Percentiles rank a stretch among this genome's conserved stretches.
Evolutionary conservation across 1,140 invertebrate species (phyloP).

Genomic region (Pissodes strobi): DNA sequence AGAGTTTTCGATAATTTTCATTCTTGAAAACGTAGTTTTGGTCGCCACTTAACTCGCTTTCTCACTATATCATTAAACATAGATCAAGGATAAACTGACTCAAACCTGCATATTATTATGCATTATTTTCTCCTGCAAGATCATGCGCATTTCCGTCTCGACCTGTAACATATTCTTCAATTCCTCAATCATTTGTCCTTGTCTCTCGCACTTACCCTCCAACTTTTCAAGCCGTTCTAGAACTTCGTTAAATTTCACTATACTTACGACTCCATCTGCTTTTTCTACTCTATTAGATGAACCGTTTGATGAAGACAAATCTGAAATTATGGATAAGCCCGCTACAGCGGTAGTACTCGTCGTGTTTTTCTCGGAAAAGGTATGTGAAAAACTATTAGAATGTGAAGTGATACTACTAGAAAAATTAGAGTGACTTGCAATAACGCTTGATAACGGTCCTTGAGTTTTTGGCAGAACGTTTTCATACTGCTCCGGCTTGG

Average conservation of each 20-base stretch:
- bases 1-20: too few relatives aligned
- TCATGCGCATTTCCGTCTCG: slow-evolving; percentile 63
- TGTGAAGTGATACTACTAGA: background rate
- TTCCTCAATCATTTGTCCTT: slow-evolving; percentile 64
- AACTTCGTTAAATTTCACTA: slow-evolving; percentile 52
- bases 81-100: too few relatives aligned
- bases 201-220: slow-evolving; percentile 63
- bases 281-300: background rate
- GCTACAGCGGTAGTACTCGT: background rate
- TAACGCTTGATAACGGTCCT: slow-evolving; percentile 1
- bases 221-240: slow-evolving; percentile 61
- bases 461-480: slow-evolving; percentile 7
- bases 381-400: background rate
- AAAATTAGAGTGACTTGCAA: background rate
- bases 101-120: slow-evolving; percentile 41
- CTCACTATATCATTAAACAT: too few relatives aligned
- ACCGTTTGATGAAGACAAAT: background rate
- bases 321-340: background rate
- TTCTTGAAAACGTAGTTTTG: too few relatives aligned
- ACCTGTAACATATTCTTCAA: slow-evolving; percentile 59
- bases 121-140: slow-evolving; percentile 61
- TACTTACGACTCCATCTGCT: background rate
- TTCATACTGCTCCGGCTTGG: slow-evolving; percentile 12
- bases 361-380: background rate
- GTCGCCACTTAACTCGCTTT: too few relatives aligned